Evolutionary conservation across 1,140 invertebrate genomes (phyloP).

Genomic region (Bombus difficillimus): DNA sequence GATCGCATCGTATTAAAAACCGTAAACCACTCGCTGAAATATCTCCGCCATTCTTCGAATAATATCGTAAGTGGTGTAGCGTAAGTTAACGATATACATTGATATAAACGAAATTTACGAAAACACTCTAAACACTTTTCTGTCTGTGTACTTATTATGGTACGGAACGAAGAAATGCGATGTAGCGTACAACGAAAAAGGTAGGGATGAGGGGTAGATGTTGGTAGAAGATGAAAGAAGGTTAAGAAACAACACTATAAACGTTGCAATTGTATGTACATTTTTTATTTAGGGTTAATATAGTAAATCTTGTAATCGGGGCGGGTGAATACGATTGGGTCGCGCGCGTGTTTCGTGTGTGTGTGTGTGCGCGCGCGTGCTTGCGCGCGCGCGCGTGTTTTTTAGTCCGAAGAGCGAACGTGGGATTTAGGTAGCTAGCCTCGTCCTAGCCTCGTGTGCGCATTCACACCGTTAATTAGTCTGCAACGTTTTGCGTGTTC

Average conservation of each 20-base stretch:
- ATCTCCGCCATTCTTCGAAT: neutral
- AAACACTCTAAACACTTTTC: neutral
- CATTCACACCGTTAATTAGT: constrained; percentile 66
- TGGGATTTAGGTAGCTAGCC: constrained; percentile 80
- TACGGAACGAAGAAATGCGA: neutral
- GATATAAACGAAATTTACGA: neutral
- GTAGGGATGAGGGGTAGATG: neutral
- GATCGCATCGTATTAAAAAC: neutral
- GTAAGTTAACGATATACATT: neutral
- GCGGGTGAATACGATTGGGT: constrained; percentile 79
- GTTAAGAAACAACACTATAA: constrained; percentile 57
- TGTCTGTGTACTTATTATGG: neutral
- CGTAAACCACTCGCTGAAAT: neutral
- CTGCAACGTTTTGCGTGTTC: constrained; percentile 40
- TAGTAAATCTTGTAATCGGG: constrained; percentile 79
- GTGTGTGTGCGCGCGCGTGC: constrained; percentile 37
- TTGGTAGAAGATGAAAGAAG: neutral
- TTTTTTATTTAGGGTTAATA: constrained; percentile 80
- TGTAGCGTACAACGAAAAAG: neutral
- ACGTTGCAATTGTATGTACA: constrained; percentile 82
- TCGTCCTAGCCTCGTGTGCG: constrained; percentile 82
- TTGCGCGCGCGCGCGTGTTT: constrained; percentile 52
- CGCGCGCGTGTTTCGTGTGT: constrained; percentile 47
- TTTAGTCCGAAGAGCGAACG: constrained; percentile 64
- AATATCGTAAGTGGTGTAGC: neutral